These are phyloP conservation scores for Hypsibius dujardini DNA, from an alignment of 1,140 invertebrate genomes.

Conservation along the genomic window DNA sequence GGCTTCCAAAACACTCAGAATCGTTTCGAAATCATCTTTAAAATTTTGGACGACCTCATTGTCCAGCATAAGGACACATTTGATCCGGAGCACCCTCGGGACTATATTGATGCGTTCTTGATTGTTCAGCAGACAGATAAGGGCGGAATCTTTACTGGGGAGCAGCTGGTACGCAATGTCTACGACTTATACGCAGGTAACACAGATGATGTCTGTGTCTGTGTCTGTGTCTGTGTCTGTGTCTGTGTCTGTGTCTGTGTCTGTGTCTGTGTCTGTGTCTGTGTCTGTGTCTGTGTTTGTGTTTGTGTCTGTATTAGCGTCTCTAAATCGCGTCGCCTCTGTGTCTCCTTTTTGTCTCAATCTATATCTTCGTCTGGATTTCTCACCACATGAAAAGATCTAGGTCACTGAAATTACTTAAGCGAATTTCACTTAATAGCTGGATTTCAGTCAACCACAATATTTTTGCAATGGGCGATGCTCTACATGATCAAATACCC, in stretches of 20 bases:
- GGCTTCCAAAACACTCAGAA: background rate
- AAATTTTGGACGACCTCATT: constrained; percentile 19
- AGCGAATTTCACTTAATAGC: background rate
- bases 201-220: background rate
- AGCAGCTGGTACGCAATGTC: constrained; percentile 12
- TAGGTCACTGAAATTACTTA: too few species aligned
- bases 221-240: too few species aligned
- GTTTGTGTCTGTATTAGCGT: too few species aligned
- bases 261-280: too few species aligned
- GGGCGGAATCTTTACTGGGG: background rate
- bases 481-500: constrained; percentile 50
- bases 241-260: too few species aligned
- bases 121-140: constrained; percentile 22
- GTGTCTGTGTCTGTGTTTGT: too few species aligned
- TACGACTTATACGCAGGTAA: constrained; percentile 14
- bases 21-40: background rate
- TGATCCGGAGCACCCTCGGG: constrained; percentile 17
- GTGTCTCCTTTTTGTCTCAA: too few species aligned
- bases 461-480: constrained; percentile 56
- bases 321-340: too few species aligned
- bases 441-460: constrained; percentile 16
- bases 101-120: constrained; percentile 20
- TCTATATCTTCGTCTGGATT: too few species aligned
- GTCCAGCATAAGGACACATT: constrained; percentile 13
- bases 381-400: too few species aligned